Base-by-base conservation (phyloP, 2,888 invertebrate species). In the Metopia argyrocephala region DNA sequence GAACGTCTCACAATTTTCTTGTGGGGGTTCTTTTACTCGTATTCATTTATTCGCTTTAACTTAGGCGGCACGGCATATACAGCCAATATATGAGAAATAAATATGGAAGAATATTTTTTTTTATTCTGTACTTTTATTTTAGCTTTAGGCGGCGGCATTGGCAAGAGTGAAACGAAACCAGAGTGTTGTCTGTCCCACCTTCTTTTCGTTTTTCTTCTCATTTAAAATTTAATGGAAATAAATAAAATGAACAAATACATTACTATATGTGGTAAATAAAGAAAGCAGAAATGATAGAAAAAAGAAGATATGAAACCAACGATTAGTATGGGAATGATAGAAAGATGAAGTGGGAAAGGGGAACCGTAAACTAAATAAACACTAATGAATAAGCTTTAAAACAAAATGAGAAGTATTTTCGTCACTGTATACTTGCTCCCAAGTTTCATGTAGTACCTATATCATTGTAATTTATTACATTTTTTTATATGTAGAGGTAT, bases 81-180 rank as follows among this genome's bases (percentile, higher is more conserved):
- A 68, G 48, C 48, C 46, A 68, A 56, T 57, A 78, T 86, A n/a
- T n/a, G n/a, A n/a, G n/a, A n/a, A n/a, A n/a, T n/a, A n/a, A 85
- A 85, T 87, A 84, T 87, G 84, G 85, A 85, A 86, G 85, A 86
- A 88, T 85, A 85, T 85, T 87, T 85, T 86, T 85, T 79, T 81
- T 73, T 65, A 20, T 82, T 56, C 38, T 86, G 84, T 69, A 73
- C 57, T 64, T 76, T 84, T 84, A 78, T 80, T 84, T 83, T 78
- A 76, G 86, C 88, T 88, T 88, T 85, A 86, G 86, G 88, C 87
- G 86, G 87, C 86, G 86, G 85, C 85, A 85, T 86, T 86, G 87
- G 85, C 85, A 81, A 84, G 85, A 85, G 84, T 78, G 84, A 84
- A 84, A 85, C 84, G 85, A 83, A 78, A 62, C 54, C 27, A 68